A percentile compares a stretch with the other conserved stretches of the same genome.
These are phyloP conservation scores for Poecilia picta DNA, from an alignment of 2,797 vertebrate genomes.

Conservation along the genomic window DNA sequence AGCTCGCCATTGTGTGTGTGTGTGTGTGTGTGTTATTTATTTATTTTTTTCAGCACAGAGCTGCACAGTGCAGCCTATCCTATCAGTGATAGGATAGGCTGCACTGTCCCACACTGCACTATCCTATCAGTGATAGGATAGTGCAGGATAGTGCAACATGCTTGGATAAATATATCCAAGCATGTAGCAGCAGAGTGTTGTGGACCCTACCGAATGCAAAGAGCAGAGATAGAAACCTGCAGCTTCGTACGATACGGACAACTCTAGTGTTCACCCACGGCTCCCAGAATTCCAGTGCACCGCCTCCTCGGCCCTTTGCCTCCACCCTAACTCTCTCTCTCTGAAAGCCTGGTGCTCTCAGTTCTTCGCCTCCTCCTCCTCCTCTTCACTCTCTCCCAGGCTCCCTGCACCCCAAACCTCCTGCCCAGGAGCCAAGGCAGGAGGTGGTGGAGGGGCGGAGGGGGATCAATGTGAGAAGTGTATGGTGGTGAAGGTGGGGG, in stretches of 20 bases:
- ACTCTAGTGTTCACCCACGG: constrained; percentile 44
- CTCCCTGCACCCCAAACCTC: constrained; percentile 35
- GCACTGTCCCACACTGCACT: constrained; percentile 11
- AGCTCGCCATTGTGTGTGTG: constrained; percentile 38
- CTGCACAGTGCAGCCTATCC: constrained; percentile 31
- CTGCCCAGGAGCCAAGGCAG: constrained; percentile 65
- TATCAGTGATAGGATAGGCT: constrained; percentile 50
- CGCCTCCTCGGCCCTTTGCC: constrained; percentile 56
- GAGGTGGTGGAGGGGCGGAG: neutral
- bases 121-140: constrained; percentile 52
- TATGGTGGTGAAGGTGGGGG: constrained; percentile 35
- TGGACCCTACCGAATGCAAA: neutral
- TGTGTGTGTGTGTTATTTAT: no score
- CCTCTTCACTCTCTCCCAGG: constrained; percentile 41
- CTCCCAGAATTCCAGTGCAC: constrained; percentile 74
- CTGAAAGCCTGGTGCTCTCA: constrained; percentile 35
- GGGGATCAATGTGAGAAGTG: constrained; percentile 64
- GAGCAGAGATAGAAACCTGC: constrained; percentile 10
- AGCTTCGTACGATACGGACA: constrained; percentile 24
- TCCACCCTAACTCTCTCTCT: constrained; percentile 39
- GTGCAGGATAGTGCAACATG: no score
- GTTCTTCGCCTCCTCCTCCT: constrained; percentile 14
- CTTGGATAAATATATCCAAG: constrained; percentile 41
- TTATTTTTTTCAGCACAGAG: constrained; percentile 22
- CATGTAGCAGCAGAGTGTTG: constrained; percentile 10